phyloP scores from a whole-genome alignment of 37 sponge, comb jelly and placozoan species.

The Beroe forskalii region DNA sequence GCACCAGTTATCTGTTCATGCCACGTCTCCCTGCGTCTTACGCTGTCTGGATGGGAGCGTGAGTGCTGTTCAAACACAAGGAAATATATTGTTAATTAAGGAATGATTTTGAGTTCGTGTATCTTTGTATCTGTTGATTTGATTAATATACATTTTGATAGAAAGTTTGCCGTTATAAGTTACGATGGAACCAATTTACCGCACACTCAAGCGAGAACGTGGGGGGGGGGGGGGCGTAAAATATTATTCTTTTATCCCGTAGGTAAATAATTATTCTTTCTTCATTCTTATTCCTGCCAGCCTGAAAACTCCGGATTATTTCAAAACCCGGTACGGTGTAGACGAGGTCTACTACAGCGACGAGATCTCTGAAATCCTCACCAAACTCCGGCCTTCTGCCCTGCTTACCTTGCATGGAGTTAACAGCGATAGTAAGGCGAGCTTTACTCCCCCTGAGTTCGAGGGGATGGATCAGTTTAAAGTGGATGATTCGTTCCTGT shows the following conservation, averaged over 20 bases:
- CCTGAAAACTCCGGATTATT: conserved; percentile 83
- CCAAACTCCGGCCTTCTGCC: neutral
- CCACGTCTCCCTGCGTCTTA: conserved; percentile 87
- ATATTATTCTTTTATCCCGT: too few species aligned
- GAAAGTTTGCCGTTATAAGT: too few species aligned
- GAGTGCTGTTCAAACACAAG: too few species aligned
- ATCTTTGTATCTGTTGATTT: too few species aligned
- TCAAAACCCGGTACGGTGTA: conserved; percentile 81
- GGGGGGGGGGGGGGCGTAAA: too few species aligned
- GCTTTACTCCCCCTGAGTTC: neutral
- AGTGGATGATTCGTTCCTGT: conserved; percentile 78
- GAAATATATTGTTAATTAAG: too few species aligned
- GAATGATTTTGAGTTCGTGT: neutral
- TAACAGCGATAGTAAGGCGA: conserved; percentile 17
- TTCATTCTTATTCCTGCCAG: too few species aligned
- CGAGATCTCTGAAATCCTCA: conserved; percentile 68
- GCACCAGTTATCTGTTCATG: conserved; percentile 76
- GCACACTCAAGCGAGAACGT: too few species aligned
- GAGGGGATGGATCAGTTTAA: conserved; percentile 66
- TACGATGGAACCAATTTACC: too few species aligned
- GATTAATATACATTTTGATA: too few species aligned
- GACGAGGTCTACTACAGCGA: conserved; percentile 82
- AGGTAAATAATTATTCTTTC: too few species aligned
- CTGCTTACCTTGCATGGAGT: conserved; percentile 23
- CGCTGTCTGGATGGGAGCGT: conserved; percentile 98